These are phyloP conservation scores for Trichogramma evanescens DNA, from an alignment of 2,888 invertebrate species.

Conservation along the genomic window DNA sequence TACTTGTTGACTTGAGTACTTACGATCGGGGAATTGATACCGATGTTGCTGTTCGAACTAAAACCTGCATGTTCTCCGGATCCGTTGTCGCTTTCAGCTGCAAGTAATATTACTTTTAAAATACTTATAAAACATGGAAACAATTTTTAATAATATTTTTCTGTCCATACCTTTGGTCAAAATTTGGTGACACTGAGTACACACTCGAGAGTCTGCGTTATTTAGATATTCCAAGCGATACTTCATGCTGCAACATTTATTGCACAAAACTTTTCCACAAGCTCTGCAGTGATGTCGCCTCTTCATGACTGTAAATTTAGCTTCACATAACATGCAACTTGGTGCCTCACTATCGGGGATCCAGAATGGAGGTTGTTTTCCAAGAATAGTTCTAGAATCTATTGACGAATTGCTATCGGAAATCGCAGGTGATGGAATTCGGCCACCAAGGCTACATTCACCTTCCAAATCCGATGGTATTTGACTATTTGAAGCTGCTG, in stretches of 20 bases:
- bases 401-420: slow-evolving; percentile 38
- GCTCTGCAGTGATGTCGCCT: slow-evolving; percentile 83
- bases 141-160: not conserved
- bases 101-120: slow-evolving; percentile 10
- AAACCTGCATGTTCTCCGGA: slow-evolving; percentile 38
- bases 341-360: slow-evolving; percentile 76
- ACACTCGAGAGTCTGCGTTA: slow-evolving; percentile 71
- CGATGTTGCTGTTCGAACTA: slow-evolving; percentile 27
- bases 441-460: slow-evolving; percentile 27
- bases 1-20: not conserved
- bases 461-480: slow-evolving; percentile 30
- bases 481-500: slow-evolving; percentile 30
- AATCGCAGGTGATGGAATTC: slow-evolving; percentile 37
- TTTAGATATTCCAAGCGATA: slow-evolving; percentile 66
- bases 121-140: not conserved
- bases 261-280: slow-evolving; percentile 76
- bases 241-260: slow-evolving; percentile 68
- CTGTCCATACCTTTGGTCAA: slow-evolving; percentile 48
- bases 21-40: slow-evolving; percentile 42
- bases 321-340: slow-evolving; percentile 76
- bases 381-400: slow-evolving; percentile 51
- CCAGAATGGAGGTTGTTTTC: slow-evolving; percentile 77
- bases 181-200: slow-evolving; percentile 62
- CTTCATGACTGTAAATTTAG: slow-evolving; percentile 73
- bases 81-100: slow-evolving; percentile 39